These are phyloP conservation scores for Bradypus variegatus DNA, from an alignment of 2,797 vertebrate species.

Conservation along the genomic window DNA sequence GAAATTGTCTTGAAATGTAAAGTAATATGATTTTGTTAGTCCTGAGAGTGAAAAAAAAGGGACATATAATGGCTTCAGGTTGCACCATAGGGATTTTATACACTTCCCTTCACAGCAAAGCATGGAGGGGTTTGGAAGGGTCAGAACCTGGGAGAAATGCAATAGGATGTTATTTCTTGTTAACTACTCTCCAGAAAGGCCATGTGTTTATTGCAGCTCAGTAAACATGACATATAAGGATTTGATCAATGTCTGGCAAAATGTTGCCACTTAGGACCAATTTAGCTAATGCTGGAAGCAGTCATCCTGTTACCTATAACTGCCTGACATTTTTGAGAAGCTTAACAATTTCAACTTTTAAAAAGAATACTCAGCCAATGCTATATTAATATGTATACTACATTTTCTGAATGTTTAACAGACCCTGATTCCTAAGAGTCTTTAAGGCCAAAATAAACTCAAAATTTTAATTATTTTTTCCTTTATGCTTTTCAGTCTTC, in stretches of 20 bases:
- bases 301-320: background rate
- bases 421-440: slow-evolving; percentile 16
- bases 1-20: background rate
- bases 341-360: slow-evolving; percentile 11
- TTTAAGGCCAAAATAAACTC: slow-evolving; percentile 32
- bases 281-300: background rate
- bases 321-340: background rate
- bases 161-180: background rate
- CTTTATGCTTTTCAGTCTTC: slow-evolving; percentile 2
- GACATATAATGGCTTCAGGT: background rate
- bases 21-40: background rate
- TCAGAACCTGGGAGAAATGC: background rate
- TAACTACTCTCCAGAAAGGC: background rate
- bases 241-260: slow-evolving; percentile 28
- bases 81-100: background rate
- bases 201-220: background rate
- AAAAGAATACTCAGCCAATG: background rate
- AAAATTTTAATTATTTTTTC: slow-evolving; percentile 39
- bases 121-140: background rate
- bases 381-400: slow-evolving; percentile 17
- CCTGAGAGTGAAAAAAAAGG: background rate
- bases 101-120: background rate
- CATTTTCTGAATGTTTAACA: slow-evolving; percentile 33
- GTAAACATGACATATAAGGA: background rate
- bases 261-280: background rate